These are phyloP conservation scores for Lasiurus cinereus DNA, from an alignment of 2,113 vertebrate species.

Conservation along the genomic window DNA sequence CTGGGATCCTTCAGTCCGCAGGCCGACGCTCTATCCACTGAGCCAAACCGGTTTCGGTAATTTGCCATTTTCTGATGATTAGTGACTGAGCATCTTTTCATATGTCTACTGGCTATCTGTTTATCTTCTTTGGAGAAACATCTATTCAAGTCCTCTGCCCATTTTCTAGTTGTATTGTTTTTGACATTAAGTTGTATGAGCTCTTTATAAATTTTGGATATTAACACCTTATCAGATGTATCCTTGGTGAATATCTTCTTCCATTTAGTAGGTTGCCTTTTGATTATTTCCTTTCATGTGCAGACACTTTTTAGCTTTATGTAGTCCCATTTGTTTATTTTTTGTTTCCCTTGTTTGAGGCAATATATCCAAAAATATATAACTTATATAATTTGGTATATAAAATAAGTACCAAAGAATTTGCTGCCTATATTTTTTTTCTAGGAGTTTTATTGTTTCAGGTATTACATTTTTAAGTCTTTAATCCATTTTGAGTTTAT, in stretches of 20 bases:
- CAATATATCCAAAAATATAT: background rate
- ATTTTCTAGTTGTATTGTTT: background rate
- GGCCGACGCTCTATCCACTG: too few species aligned
- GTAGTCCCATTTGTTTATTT: background rate
- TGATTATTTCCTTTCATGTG: background rate
- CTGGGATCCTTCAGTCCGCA: too few species aligned
- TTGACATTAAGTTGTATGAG: background rate
- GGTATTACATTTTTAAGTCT: background rate
- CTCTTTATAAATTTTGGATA: background rate
- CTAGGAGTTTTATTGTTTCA: background rate
- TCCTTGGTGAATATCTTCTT: background rate
- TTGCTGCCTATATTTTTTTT: background rate
- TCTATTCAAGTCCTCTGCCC: background rate
- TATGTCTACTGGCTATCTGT: background rate
- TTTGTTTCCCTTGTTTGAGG: background rate
- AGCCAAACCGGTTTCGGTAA: background rate
- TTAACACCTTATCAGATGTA: background rate
- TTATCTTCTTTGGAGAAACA: background rate
- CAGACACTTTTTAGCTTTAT: background rate
- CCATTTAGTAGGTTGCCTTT: background rate
- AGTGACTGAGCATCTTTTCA: background rate
- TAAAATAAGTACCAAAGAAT: too few species aligned
- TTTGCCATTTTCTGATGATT: background rate
- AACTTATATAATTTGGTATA: too few species aligned
- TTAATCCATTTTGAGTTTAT: background rate